Evolutionary conservation across 2,888 invertebrate genomes (phyloP).

Genomic region (Osedax frankpressi): DNA sequence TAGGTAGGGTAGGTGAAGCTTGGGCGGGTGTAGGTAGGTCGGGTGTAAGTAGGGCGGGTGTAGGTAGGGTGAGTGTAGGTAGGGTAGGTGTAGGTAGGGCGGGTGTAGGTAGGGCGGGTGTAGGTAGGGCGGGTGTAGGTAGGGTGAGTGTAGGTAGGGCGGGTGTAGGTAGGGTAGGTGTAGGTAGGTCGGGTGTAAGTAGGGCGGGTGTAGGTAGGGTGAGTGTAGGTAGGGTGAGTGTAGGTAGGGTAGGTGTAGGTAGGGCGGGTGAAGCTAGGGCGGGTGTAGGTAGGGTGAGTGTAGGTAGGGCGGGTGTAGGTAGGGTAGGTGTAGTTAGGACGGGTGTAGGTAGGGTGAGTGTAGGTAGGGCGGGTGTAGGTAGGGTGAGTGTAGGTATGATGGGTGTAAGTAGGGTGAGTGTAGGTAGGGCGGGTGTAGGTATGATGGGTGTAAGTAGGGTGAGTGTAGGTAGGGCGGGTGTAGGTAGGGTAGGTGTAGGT

Average conservation of each 20-base stretch:
- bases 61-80: not conserved
- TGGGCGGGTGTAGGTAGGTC: not conserved
- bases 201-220: not conserved
- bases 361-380: not conserved
- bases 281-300: not conserved
- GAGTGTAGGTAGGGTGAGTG: too few relatives aligned
- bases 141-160: not conserved
- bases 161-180: not conserved
- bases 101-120: too few relatives aligned
- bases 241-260: too few relatives aligned
- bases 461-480: not conserved
- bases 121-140: not conserved
- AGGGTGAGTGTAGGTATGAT: not conserved
- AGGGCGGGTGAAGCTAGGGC: not conserved
- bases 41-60: not conserved
- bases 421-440: too few relatives aligned
- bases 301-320: not conserved
- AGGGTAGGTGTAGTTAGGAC: too few relatives aligned
- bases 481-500: not conserved
- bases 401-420: too few relatives aligned
- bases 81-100: too few relatives aligned
- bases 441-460: too few relatives aligned
- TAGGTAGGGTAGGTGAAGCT: too few relatives aligned
- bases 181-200: not conserved
- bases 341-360: too few relatives aligned